phyloP scores from a whole-genome alignment of 1,140 invertebrate genomes.

The Drosophila lacteicornis region DNA sequence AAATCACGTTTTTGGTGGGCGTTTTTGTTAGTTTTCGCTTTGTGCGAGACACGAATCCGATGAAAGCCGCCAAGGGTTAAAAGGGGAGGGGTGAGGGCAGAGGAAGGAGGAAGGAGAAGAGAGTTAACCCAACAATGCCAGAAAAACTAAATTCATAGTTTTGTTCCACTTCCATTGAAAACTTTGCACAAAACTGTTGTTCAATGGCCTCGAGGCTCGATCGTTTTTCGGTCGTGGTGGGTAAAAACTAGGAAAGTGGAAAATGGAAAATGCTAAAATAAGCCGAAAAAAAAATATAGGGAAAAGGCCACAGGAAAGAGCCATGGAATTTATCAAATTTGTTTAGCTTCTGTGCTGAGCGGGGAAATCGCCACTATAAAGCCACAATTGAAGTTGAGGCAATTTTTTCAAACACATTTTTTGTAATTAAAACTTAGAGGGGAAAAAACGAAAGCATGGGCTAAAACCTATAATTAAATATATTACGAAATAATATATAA shows the following conservation, averaged over 20 bases:
- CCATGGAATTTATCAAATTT: slow-evolving; percentile 25
- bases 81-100: background rate
- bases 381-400: slow-evolving; percentile 6
- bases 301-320: background rate
- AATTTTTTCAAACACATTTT: background rate
- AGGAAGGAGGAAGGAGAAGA: slow-evolving; percentile 1
- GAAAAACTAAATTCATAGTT: slow-evolving; percentile 53
- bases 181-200: slow-evolving; percentile 34
- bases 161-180: slow-evolving; percentile 53
- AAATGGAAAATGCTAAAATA: background rate
- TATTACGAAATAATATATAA: too few species aligned
- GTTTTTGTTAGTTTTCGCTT: slow-evolving; percentile 54
- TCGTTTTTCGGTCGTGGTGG: slow-evolving; percentile 18
- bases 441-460: background rate
- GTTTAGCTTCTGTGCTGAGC: slow-evolving; percentile 18
- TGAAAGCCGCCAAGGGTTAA: slow-evolving; percentile 24
- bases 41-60: slow-evolving; percentile 42
- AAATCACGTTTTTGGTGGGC: slow-evolving; percentile 54
- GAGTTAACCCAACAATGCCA: slow-evolving; percentile 48
- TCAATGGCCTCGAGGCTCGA: slow-evolving; percentile 45
- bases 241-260: slow-evolving; percentile 16
- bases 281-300: background rate
- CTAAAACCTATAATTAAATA: too few species aligned
- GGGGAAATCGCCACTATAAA: slow-evolving; percentile 5
- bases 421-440: background rate